Conservation (phyloP, 1,140 invertebrate species). For the Zaprionus ghesquierei region DNA sequence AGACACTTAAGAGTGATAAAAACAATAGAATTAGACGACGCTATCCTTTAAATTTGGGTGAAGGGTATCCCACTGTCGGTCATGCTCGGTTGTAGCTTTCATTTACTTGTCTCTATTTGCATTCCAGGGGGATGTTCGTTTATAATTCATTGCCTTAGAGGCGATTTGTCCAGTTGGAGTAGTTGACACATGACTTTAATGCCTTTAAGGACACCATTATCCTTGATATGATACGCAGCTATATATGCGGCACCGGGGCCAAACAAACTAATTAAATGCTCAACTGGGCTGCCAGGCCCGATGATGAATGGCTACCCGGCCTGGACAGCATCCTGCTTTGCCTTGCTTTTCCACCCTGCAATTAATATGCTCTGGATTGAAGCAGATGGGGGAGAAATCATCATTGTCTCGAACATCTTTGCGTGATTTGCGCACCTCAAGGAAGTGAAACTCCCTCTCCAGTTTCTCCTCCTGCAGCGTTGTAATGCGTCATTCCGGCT, state of each 20-base stretch:
- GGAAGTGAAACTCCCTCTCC: neutral
- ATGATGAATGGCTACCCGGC: conserved; percentile 66
- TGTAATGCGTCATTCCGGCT: conserved; percentile 37
- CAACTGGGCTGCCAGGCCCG: conserved; percentile 27
- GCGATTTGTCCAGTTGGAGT: conserved; percentile 35
- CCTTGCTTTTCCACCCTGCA: conserved; percentile 59
- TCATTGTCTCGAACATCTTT: conserved; percentile 28
- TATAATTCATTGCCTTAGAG: conserved; percentile 31
- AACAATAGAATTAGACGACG: too few species aligned
- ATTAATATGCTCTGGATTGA: conserved; percentile 64
- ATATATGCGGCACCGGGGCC: conserved; percentile 14
- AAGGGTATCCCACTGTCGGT: too few species aligned
- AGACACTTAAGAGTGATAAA: too few species aligned
- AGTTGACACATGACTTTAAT: conserved; percentile 43
- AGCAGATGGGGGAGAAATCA: conserved; percentile 16
- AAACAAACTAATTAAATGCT: conserved; percentile 71
- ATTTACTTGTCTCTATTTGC: neutral
- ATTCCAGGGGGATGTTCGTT: neutral
- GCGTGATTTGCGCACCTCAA: conserved; percentile 70
- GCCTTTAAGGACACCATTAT: conserved; percentile 41
- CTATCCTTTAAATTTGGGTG: too few species aligned
- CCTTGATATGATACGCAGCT: conserved; percentile 1
- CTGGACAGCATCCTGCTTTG: conserved; percentile 34
- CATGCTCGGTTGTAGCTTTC: too few species aligned
- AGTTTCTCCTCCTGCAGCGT: neutral